These are phyloP conservation scores for Rhodinocichla rosea DNA, from an alignment of 2,113 vertebrate species.

Conservation along the genomic window DNA sequence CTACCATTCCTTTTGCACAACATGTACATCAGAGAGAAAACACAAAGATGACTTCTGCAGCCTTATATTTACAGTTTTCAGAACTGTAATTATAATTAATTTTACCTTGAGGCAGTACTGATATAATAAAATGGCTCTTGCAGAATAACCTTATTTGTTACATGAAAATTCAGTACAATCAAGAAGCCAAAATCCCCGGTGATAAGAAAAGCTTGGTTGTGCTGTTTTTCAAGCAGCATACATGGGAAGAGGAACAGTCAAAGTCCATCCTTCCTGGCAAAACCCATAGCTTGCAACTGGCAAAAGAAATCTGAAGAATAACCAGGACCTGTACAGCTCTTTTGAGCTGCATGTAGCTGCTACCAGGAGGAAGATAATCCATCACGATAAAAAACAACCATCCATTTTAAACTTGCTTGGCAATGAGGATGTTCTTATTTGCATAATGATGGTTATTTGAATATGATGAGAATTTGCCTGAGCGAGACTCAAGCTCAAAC, in stretches of 20 bases:
- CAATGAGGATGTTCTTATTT: constrained; percentile 58
- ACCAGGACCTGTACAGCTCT: neutral
- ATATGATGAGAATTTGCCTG: constrained; percentile 63
- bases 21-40: neutral
- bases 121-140: neutral
- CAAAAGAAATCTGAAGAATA: neutral
- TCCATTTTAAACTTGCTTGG: constrained; percentile 45
- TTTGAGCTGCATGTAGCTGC: neutral
- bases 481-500: constrained; percentile 60
- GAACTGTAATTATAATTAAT: neutral
- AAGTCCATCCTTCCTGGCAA: neutral
- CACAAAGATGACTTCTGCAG: neutral
- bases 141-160: neutral
- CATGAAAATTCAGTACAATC: neutral
- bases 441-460: constrained; percentile 73
- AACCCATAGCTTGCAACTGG: neutral
- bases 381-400: constrained; percentile 66
- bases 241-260: neutral
- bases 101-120: neutral
- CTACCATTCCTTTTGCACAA: neutral
- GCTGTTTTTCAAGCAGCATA: neutral
- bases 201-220: neutral
- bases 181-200: neutral
- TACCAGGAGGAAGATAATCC: constrained; percentile 46
- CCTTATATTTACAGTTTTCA: neutral